Conservation (phyloP, 2,113 vertebrate species). For the Xiphias gladius region DNA sequence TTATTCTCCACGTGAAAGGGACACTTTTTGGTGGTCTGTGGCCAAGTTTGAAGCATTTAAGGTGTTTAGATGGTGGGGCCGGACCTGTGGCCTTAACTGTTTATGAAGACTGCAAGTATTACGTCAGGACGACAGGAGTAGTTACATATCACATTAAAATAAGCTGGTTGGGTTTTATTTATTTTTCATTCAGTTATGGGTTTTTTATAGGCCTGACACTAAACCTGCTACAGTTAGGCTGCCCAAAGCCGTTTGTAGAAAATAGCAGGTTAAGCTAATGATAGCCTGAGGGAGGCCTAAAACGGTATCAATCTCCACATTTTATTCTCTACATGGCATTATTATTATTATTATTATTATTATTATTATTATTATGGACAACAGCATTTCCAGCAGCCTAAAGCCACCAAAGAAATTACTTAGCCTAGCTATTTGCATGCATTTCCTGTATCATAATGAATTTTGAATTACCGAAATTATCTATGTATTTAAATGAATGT, state of each 20-base stretch:
- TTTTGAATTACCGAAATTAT: slow-evolving; percentile 78
- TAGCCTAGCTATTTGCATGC: slow-evolving; percentile 82
- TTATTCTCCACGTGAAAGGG: slow-evolving; percentile 21
- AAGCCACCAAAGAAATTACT: slow-evolving; percentile 84
- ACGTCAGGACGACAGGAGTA: slow-evolving; percentile 29
- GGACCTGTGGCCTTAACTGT: slow-evolving; percentile 49
- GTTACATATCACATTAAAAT: slow-evolving; percentile 61
- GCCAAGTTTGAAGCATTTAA: slow-evolving; percentile 72
- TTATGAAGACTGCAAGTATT: slow-evolving; percentile 39
- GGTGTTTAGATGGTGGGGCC: slow-evolving; percentile 41
- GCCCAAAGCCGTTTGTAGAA: slow-evolving; percentile 22
- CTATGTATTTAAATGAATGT: slow-evolving; percentile 87
- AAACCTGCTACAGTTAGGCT: slow-evolving; percentile 31
- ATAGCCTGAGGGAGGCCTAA: slow-evolving; percentile 64
- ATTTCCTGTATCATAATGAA: slow-evolving; percentile 79
- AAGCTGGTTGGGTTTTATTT: slow-evolving; percentile 67
- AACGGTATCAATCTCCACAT: slow-evolving; percentile 35
- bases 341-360: slow-evolving; percentile 54
- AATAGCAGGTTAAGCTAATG: slow-evolving; percentile 49
- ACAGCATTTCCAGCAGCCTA: slow-evolving; percentile 71
- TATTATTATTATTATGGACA: slow-evolving; percentile 59
- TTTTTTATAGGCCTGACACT: slow-evolving; percentile 43
- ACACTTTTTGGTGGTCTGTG: slow-evolving; percentile 63
- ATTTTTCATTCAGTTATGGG: slow-evolving; percentile 50
- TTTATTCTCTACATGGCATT: slow-evolving; percentile 61